These are phyloP conservation scores for Phalacrocorax aristotelis DNA, from an alignment of 2,113 vertebrate genomes.

Conservation along the genomic window DNA sequence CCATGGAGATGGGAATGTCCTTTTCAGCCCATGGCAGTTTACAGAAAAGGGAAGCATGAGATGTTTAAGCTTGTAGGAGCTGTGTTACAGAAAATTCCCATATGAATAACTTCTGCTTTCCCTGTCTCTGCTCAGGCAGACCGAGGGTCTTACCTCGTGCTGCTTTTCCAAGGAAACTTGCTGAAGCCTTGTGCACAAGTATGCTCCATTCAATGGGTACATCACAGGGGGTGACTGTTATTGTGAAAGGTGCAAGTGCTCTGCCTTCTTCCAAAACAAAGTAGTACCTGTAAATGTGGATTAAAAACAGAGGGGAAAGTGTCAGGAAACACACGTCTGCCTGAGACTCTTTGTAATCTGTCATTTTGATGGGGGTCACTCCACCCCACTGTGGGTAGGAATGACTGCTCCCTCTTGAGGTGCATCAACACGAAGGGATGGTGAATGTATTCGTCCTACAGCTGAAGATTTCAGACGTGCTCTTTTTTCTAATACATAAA, in stretches of 20 bases:
- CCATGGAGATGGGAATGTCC: neutral
- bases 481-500: neutral
- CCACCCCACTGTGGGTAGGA: neutral
- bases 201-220: slow-evolving; percentile 83
- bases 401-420: neutral
- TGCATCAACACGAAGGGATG: neutral
- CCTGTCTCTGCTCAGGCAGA: neutral
- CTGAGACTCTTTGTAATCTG: neutral
- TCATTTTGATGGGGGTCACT: neutral
- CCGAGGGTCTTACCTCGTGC: slow-evolving; percentile 7
- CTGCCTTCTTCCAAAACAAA: slow-evolving; percentile 81
- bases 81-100: no score
- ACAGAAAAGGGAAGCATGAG: neutral
- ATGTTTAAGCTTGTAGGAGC: no score
- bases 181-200: slow-evolving; percentile 38
- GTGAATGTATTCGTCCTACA: no score
- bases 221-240: slow-evolving; percentile 86
- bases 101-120: neutral
- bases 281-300: slow-evolving; percentile 74
- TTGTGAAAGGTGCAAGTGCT: slow-evolving; percentile 61
- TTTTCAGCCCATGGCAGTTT: neutral
- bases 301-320: neutral
- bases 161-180: slow-evolving; percentile 20
- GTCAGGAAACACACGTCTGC: neutral
- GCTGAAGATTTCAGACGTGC: no score